Percentiles rank a stretch among this genome's conserved stretches.
These are phyloP conservation scores for Thryonomys swinderianus DNA, from an alignment of 2,113 vertebrate genomes.

Conservation along the genomic window DNA sequence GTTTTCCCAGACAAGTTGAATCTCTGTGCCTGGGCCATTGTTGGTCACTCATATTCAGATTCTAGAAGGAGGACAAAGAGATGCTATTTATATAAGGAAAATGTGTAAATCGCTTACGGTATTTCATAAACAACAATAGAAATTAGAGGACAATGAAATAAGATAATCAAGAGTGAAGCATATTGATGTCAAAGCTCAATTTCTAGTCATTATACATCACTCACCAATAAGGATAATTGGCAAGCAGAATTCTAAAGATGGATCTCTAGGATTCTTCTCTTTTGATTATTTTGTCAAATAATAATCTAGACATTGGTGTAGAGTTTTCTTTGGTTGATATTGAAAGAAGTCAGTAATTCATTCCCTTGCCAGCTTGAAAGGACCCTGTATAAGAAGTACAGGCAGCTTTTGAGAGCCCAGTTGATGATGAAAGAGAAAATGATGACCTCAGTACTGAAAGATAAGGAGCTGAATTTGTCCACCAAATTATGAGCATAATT, in stretches of 20 bases:
- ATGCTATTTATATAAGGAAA: neutral
- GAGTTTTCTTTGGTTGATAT: neutral
- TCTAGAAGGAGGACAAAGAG: neutral
- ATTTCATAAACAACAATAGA: neutral
- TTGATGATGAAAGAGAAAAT: neutral
- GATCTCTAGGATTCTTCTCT: neutral
- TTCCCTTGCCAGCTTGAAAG: neutral
- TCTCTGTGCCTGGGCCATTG: neutral
- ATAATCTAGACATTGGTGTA: neutral
- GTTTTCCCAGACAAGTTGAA: neutral
- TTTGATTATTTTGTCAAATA: neutral
- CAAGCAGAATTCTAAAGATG: neutral
- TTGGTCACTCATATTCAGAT: neutral
- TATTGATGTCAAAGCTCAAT: neutral
- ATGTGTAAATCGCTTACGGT: neutral
- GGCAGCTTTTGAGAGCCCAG: neutral
- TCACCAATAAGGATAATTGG: neutral
- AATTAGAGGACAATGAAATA: neutral
- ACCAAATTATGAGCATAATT: neutral
- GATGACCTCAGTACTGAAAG: neutral
- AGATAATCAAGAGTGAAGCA: neutral
- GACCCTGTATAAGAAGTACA: neutral
- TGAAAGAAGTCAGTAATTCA: neutral
- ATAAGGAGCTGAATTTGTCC: neutral
- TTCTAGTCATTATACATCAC: neutral